Base-by-base conservation (phyloP, 2,113 vertebrate genomes). In the Cairina moschata region DNA sequence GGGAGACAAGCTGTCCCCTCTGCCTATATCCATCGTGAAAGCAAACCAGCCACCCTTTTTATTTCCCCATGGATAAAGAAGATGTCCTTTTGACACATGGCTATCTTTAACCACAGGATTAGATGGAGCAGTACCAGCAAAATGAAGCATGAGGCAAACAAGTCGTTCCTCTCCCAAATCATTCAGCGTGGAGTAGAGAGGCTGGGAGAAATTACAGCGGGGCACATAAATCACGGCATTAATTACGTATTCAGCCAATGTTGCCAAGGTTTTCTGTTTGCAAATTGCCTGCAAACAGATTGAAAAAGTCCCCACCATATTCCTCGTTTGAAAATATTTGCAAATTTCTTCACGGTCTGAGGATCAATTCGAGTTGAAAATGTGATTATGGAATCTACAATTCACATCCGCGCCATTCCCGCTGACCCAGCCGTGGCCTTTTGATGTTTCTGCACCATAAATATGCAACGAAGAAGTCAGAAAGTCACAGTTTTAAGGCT, bases 231-330 rank as follows among this genome's bases (percentile, higher is more conserved):
- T 56, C 92, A 73, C 5, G 0, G 54, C 88, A 32, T 54, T 80
- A 86, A 92, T 95, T 88, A 72, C 38, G 3, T 7, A 62, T 58
- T 90, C 95, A 86, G 68, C 67, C 94, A 25, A 48, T 0, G 66
- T 73, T 94, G 93, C 95, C 95, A 95, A 84, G 73, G 79, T 72
- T 84, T 93, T 76, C 85, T 93, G 31, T 78, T 84, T 86, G 93
- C 90, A 96, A 92, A 96, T 86, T 88, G 88, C 80, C 95, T 84
- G 83, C 90, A 93, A 97, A 93, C 95, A 93, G 95, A 96, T 93
- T 90, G 95, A 66, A 88, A 75, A 73, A 93, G 90, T 93, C 90
- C 63, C 60, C 9, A 2, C 80, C 95, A 95, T 44, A 84, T 69
- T 92, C 76, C 80, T 84, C 3, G 11, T 86, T 91, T 48, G 83